Evolutionary conservation across 2,888 invertebrate genomes (phyloP).

Genomic region (Acronicta psi): DNA sequence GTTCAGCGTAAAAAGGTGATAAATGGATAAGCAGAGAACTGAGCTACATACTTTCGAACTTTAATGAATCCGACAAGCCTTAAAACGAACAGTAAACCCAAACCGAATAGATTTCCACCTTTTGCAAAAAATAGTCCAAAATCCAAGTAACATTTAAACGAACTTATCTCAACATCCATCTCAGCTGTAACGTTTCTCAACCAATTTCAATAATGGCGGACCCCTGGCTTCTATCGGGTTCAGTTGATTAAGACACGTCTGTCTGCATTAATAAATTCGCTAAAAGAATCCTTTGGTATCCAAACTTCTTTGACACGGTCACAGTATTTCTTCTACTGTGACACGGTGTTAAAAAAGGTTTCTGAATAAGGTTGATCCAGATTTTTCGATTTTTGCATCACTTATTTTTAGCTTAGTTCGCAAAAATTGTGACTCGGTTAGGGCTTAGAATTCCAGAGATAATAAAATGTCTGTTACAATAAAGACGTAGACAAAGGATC

Average conservation of each 20-base stretch:
- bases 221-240: conserved; percentile 43
- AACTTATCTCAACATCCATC: conserved; percentile 48
- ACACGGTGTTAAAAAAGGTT: conserved; percentile 1
- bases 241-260: conserved; percentile 57
- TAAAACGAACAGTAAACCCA: too few species aligned
- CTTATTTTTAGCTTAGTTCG: conserved; percentile 13
- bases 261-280: conserved; percentile 37
- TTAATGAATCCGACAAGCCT: too few species aligned
- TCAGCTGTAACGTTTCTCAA: conserved; percentile 29
- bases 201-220: conserved; percentile 60
- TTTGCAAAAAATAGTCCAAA: conserved; percentile 7
- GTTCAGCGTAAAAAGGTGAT: too few species aligned
- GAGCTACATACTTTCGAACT: too few species aligned
- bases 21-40: too few species aligned
- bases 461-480: conserved; percentile 33
- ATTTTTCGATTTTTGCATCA: conserved; percentile 8
- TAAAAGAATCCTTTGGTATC: conserved; percentile 35
- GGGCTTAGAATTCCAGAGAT: conserved; percentile 18
- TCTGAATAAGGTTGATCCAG: not conserved
- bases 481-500: conserved; percentile 15
- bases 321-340: too few species aligned
- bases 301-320: conserved; percentile 20
- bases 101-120: not conserved
- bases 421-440: conserved; percentile 29
- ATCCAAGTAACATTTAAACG: conserved; percentile 6